Percentiles rank a stretch among this genome's conserved stretches.
phyloP scores from a whole-genome alignment of 92 coral and sea anemone genomes.

The Pocillopora meandrina region DNA sequence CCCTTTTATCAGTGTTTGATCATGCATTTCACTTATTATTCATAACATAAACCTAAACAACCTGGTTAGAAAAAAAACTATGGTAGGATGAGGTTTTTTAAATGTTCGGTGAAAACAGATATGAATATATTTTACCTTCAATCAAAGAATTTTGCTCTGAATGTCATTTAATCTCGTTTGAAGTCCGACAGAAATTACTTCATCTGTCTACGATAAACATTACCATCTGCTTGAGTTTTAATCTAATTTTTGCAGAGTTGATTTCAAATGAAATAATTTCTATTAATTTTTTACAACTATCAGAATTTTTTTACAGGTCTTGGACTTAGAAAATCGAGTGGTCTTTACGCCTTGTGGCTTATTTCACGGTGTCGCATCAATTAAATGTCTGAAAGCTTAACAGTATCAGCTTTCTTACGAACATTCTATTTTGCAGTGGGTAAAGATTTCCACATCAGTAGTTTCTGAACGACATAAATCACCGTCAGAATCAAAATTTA shows the following conservation, averaged over 20 bases:
- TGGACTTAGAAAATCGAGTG: not conserved
- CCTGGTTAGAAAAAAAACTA: not conserved
- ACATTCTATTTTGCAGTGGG: not conserved
- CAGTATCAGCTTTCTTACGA: not conserved
- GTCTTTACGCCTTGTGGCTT: not conserved
- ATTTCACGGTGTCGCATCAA: no score
- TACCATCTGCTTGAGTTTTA: not conserved
- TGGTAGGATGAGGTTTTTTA: not conserved
- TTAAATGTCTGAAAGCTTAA: no score
- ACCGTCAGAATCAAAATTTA: no score
- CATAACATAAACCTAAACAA: not conserved
- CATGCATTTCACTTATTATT: not conserved
- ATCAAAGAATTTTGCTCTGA: not conserved
- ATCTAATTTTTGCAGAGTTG: not conserved
- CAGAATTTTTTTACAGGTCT: not conserved
- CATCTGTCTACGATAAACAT: slow-evolving; percentile 7
- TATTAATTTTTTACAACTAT: not conserved
- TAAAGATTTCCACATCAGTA: not conserved
- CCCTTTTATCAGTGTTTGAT: no score
- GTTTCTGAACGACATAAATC: no score
- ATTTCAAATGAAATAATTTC: not conserved
- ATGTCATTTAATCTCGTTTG: not conserved
- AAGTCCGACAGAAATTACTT: not conserved
- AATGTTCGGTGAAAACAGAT: not conserved
- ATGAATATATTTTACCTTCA: not conserved